These are phyloP conservation scores for Aphelenchoides fujianensis DNA, from an alignment of 1,140 invertebrate genomes.

Conservation along the genomic window DNA sequence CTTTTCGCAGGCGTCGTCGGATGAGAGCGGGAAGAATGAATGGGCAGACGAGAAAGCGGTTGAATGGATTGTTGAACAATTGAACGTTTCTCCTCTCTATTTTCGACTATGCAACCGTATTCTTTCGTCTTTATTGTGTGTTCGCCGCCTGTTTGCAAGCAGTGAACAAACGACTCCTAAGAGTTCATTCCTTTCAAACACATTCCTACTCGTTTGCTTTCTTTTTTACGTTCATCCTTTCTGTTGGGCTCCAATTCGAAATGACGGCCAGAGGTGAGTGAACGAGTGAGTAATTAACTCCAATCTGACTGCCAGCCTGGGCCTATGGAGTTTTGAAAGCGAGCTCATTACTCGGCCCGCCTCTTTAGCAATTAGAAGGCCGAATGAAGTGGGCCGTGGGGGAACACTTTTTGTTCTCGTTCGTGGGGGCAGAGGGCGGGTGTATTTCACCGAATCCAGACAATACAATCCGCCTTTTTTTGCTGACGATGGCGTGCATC, in stretches of 20 bases:
- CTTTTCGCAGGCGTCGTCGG: not conserved
- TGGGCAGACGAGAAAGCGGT: not conserved
- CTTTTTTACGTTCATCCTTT: not conserved
- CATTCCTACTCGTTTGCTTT: not conserved
- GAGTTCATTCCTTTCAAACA: not conserved
- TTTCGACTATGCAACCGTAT: not conserved
- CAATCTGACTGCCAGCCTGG: too few relatives aligned
- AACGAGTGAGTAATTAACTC: too few relatives aligned
- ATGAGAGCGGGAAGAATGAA: not conserved
- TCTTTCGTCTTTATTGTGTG: not conserved
- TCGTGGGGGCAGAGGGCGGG: not conserved
- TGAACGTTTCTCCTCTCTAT: not conserved
- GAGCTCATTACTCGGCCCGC: too few relatives aligned
- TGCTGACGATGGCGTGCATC: not conserved
- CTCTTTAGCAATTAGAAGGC: not conserved
- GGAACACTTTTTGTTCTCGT: not conserved
- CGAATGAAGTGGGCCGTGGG: not conserved
- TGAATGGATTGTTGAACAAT: not conserved
- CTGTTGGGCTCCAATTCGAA: not conserved
- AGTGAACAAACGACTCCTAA: too few relatives aligned
- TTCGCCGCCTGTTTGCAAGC: not conserved
- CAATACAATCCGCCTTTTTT: not conserved
- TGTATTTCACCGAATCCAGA: too few relatives aligned
- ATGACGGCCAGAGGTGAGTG: not conserved
- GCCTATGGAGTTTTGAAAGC: too few relatives aligned